Base-by-base conservation (phyloP, 2,888 invertebrate species). In the Sinopyrophorus schimmeli region DNA sequence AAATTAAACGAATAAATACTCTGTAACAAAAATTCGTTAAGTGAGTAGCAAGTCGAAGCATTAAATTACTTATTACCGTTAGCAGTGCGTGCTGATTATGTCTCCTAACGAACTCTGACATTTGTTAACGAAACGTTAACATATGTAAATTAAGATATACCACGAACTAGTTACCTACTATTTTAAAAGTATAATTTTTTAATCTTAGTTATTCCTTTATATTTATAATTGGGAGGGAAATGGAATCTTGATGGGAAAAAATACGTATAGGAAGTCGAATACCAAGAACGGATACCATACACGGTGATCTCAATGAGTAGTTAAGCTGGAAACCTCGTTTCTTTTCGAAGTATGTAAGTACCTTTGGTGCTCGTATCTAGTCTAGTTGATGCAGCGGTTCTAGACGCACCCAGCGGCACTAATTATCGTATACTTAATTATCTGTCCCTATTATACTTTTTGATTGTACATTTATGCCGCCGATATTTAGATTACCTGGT, bases 251-350 rank as follows among this genome's bases (percentile, higher is more conserved):
- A 21, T 34, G n/a, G n/a, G n/a, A n/a, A n/a, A n/a, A n/a, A n/a
- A n/a, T 34, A n/a, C 2, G 12, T 21, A n/a, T n/a, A 21, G 21
- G 34, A 14, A 21, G 34, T 21, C n/a, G 11, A 16, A 9, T 1
- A 21, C 20, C 20, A 34, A 43, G 27, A 43, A 43, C 24, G 5
- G 24, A 35, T 21, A 28, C n/a, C n/a, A 20, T 48, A 35, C 35
- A 41, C 37, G 28, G 41, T 9, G 41, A 48, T 24, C 41, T 48
- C 28, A 35, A 48, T 30, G 41, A 47, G 47, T 35, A 37, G 41
- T 41, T 41, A 48, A 35, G 37, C 41, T 48, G 47, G 41, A 48
- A 48, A 48, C 47, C 47, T 41, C 47, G 32, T 40, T 47, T 46
- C 39, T 40, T 16, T 18, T 38, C 17, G 23, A 26, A 15, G 12